Percentiles rank a stretch among this genome's conserved stretches.
phyloP scores from a whole-genome alignment of 2,113 vertebrate genomes.

The Gnathonemus longibarbis region DNA sequence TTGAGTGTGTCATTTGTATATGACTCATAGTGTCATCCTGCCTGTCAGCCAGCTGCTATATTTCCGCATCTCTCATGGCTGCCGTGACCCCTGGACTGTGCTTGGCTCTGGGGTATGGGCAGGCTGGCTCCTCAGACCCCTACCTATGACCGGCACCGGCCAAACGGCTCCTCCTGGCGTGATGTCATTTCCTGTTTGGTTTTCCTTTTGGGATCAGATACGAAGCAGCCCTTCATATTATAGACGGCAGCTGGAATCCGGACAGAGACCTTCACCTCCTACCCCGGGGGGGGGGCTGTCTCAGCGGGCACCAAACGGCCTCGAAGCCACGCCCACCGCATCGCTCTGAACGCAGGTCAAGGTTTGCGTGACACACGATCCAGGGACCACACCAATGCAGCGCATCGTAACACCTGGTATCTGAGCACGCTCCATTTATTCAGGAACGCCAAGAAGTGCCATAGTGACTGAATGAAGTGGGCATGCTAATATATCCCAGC shows the following conservation, averaged over 20 bases:
- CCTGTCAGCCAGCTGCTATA: not conserved
- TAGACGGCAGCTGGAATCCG: not conserved
- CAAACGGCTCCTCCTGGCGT: not conserved
- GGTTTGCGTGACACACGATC: not conserved
- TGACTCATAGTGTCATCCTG: not conserved
- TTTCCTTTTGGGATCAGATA: not conserved
- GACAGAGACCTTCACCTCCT: not conserved
- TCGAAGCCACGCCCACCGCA: not conserved
- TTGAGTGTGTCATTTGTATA: not conserved
- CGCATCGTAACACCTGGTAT: not conserved
- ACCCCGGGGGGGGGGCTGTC: not conserved
- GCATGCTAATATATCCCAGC: not conserved
- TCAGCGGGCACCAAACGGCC: not conserved
- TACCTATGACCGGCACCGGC: not conserved
- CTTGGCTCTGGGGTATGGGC: not conserved
- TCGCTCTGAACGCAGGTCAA: not conserved
- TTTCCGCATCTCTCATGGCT: not conserved
- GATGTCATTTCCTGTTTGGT: conserved; percentile 17
- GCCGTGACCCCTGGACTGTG: not conserved
- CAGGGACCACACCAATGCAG: not conserved
- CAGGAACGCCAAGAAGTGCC: not conserved
- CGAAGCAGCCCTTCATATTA: not conserved
- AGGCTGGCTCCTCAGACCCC: not conserved
- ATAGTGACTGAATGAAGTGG: not conserved
- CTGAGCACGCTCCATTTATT: not conserved